Conservation (phyloP, 2,797 vertebrate species). For the Squalus acanthias region DNA sequence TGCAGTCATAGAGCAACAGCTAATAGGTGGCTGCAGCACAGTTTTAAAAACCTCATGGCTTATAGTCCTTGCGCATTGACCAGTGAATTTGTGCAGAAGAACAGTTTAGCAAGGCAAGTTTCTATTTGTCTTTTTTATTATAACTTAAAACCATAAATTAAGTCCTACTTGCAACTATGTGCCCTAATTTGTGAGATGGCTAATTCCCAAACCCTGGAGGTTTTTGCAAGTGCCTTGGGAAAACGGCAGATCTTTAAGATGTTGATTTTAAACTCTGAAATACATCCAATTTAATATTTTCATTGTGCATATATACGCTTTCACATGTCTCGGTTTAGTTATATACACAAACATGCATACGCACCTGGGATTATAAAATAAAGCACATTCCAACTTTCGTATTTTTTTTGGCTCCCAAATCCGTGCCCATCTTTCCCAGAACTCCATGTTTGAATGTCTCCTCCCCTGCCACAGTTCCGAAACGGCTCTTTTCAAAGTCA, state of each 20-base stretch:
- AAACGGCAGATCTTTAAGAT: background rate
- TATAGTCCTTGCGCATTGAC: background rate
- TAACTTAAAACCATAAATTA: background rate
- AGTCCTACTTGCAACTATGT: background rate
- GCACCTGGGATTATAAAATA: too few relatives aligned
- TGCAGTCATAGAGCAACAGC: background rate
- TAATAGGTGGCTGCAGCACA: background rate
- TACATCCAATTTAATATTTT: background rate
- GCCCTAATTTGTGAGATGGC: background rate
- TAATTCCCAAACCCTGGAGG: background rate
- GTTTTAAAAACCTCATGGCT: background rate
- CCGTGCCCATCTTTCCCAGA: too few relatives aligned
- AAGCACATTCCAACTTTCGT: background rate
- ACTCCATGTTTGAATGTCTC: too few relatives aligned
- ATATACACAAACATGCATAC: background rate
- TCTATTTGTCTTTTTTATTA: background rate
- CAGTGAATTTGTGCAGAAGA: background rate
- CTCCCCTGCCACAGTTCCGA: too few relatives aligned
- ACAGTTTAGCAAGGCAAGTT: background rate
- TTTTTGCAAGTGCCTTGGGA: background rate
- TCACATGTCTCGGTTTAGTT: background rate
- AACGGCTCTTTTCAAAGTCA: too few relatives aligned
- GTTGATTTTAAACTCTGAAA: background rate
- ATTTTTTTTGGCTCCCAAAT: background rate
- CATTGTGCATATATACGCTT: background rate